Evolutionary conservation across 2,888 invertebrate genomes (phyloP).

Genomic region (Hirtodrosophila alboralis): DNA sequence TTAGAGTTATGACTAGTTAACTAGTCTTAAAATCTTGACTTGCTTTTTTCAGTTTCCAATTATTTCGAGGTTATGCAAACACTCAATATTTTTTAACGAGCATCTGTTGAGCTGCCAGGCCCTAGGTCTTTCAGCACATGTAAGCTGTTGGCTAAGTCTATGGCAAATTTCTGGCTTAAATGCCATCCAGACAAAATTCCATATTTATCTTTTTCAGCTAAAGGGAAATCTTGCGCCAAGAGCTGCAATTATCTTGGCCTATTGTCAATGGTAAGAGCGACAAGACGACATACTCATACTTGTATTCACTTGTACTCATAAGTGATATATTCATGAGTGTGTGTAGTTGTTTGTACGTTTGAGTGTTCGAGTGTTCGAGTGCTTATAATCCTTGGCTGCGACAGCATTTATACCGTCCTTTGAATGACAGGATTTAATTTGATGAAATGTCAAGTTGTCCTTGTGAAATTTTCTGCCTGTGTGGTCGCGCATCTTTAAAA

Average conservation of each 20-base stretch:
- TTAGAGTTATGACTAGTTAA: background rate
- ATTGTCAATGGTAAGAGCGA: conserved; percentile 31
- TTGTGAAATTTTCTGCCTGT: conserved; percentile 9
- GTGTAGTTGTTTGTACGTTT: conserved; percentile 15
- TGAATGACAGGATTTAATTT: conserved; percentile 52
- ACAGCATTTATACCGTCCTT: conserved; percentile 33
- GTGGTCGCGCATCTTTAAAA: conserved; percentile 29
- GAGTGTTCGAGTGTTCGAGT: no score
- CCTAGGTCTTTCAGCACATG: background rate
- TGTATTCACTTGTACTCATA: conserved; percentile 20
- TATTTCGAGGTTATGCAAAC: background rate
- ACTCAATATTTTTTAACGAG: conserved; percentile 5
- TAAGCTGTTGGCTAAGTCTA: background rate
- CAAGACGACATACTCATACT: no score
- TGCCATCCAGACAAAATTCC: conserved; percentile 7
- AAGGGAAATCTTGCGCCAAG: conserved; percentile 22
- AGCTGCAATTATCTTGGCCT: conserved; percentile 47
- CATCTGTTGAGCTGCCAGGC: background rate
- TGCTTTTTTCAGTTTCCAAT: conserved; percentile 2
- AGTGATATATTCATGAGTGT: conserved; percentile 9
- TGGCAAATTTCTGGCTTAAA: conserved; percentile 11
- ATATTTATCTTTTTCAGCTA: conserved; percentile 28
- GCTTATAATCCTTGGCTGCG: conserved; percentile 51
- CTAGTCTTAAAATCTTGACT: conserved; percentile 4
- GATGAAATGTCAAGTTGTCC: conserved; percentile 53